Evolutionary conservation across 2,113 vertebrate species (phyloP), one percentile per base, ranked within the genome.

Genomic region (Alosa alosa): DNA sequence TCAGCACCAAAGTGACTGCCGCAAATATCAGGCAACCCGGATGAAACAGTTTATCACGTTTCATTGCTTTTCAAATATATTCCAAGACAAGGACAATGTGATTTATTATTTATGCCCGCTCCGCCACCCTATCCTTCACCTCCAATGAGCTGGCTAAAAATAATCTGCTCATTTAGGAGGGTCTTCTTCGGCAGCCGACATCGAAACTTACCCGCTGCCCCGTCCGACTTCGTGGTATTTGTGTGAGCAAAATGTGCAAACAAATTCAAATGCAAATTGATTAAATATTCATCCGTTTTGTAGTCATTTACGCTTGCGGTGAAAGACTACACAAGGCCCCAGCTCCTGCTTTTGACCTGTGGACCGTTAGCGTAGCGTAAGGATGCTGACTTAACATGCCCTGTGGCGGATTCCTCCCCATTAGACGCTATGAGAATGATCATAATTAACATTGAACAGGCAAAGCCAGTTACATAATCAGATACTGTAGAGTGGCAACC

Each of bases 11-110:
- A 95, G 94, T 94, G 94, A 94, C 92, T 94, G 94, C 93, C 91
- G 92, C 94, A 93, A 94, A 94, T 94, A 94, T 93, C 94, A 92
- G 91, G 92, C 94, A 89, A 91, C 87, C 94, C 93, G 93, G 94
- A 95, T 93, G 93, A 96, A 93, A 95, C 94, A 94, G 93, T 95
- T 95, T 93, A 95, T 95, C 95, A 93, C 89, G 86, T 95, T 95
- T 96, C 95, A 96, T 94, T 94, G 94, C 92, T 94, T 94, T 95
- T 95, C 93, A 95, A 94, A 94, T 88, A 93, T 89, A 92, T 94
- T 93, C 90, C 87, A 90, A 94, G 94, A 95, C 92, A 91, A 93
- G 92, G 93, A 92, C 92, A 91, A 92, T 91, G 92, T 91, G 89
- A 95, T 96, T 94, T 94, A 95, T 96, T 95, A 95, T 95, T 95